These are phyloP conservation scores for Albula glossodonta DNA, from an alignment of 2,113 vertebrate genomes.

Conservation along the genomic window DNA sequence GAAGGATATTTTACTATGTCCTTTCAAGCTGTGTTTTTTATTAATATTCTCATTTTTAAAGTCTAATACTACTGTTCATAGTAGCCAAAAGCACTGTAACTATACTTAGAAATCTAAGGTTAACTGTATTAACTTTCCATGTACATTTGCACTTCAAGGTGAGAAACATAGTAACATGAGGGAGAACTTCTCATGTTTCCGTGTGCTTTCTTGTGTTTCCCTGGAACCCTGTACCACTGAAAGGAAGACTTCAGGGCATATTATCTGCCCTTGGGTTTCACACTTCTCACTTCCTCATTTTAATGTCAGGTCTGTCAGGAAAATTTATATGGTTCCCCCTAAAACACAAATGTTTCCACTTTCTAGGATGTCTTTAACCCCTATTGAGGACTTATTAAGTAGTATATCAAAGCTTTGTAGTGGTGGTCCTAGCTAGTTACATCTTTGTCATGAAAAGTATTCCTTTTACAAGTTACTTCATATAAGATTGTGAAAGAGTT, in stretches of 20 bases:
- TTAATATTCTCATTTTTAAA: no score
- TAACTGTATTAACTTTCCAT: background rate
- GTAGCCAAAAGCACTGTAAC: no score
- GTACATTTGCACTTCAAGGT: background rate
- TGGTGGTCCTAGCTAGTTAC: background rate
- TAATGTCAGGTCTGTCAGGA: constrained; percentile 4
- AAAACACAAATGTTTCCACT: constrained; percentile 19
- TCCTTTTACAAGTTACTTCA: background rate
- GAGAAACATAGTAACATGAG: background rate
- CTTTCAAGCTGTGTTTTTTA: background rate
- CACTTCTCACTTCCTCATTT: constrained; percentile 24
- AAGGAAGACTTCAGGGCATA: background rate
- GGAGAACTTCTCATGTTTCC: background rate
- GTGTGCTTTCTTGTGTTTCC: background rate
- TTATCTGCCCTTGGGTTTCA: background rate
- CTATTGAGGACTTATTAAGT: background rate
- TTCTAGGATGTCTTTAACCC: constrained; percentile 20
- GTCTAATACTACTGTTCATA: background rate
- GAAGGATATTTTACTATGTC: background rate
- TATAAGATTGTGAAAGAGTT: background rate
- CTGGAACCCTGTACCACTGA: background rate
- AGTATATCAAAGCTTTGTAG: constrained; percentile 16
- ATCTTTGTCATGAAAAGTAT: background rate
- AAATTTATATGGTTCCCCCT: background rate
- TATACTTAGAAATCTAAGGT: background rate